Base-by-base conservation (phyloP, 2,113 vertebrate genomes). In the Mus spicilegus region DNA sequence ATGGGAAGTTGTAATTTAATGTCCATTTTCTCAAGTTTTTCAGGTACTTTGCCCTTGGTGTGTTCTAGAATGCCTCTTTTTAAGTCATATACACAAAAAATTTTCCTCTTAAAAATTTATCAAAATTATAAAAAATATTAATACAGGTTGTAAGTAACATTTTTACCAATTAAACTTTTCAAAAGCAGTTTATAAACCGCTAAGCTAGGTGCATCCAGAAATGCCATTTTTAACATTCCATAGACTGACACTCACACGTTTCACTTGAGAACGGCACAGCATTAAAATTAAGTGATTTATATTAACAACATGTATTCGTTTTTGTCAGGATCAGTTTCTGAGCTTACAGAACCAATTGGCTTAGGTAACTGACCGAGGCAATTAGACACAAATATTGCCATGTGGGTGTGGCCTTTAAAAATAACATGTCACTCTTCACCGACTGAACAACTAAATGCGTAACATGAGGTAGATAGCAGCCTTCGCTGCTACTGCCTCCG, bases 1-100 rank as follows among this genome's bases (percentile, higher is more conserved):
- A 39, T 30, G 56, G 72, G 93, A 93, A 67, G 77, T 81, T 96
- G 14, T 49, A 56, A 42, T 96, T 97, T 89, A 39, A 97, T 87
- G 73, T 80, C 73, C 9, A 91, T 46, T 94, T 90, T 95, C 67
- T 95, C 9, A 63, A 75, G 82, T 61, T 93, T 92, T 70, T 89
- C 90, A 97, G 58, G 70, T 76, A 72, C 36, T 72, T 90, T 88
- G 20, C 84, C 70, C 72, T 95, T 54, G 78, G 75, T 54, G 61
- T 65, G 77, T 42, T 95, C 73, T 95, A 73, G 58, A 80, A 51
- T 16, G 56, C 65, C 76, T 42, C 58, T 77, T 69, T 70, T 89
- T 92, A 91, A 72, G 36, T 87, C 36, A 94, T 94, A 28, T 33
- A 93, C 56, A 69, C 58, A 46, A n/a, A 8, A 92, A 6, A 63